Evolutionary conservation across 64 coral and sea anemone genomes (phyloP).

Genomic region (Montipora sp.): DNA sequence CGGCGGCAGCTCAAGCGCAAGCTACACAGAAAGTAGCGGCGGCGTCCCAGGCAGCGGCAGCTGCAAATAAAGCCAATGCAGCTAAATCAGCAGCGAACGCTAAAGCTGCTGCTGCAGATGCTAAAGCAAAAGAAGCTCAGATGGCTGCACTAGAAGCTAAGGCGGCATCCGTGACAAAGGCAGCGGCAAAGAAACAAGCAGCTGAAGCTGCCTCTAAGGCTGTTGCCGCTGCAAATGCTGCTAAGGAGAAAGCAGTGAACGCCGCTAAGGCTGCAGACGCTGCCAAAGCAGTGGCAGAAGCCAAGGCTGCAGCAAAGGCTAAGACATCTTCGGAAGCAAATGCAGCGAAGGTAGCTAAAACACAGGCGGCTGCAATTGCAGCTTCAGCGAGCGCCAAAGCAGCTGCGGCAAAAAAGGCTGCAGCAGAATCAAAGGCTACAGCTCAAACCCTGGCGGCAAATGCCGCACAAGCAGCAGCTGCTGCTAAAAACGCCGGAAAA

Average conservation of each 20-base stretch:
- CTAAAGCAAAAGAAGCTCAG: constrained; percentile 18
- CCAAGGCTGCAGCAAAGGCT: constrained; percentile 9
- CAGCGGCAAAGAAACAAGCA: constrained; percentile 16
- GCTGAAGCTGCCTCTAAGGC: neutral
- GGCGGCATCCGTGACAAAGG: neutral
- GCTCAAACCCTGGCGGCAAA: neutral
- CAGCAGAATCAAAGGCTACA: constrained; percentile 10
- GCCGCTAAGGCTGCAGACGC: neutral
- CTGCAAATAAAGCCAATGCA: constrained; percentile 18
- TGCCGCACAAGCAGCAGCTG: constrained; percentile 27
- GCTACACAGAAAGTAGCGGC: constrained; percentile 1
- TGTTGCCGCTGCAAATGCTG: constrained; percentile 8
- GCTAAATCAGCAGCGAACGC: neutral
- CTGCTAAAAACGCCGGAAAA: constrained; percentile 32
- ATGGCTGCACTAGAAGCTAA: neutral
- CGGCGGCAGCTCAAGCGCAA: constrained; percentile 14
- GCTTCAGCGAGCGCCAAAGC: constrained; percentile 4
- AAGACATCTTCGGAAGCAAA: constrained; percentile 11
- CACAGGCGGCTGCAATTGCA: constrained; percentile 17
- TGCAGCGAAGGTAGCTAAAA: neutral
- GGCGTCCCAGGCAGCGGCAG: neutral
- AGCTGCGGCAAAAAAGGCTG: constrained; percentile 23
- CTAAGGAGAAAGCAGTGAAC: neutral
- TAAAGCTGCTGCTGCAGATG: constrained; percentile 4
- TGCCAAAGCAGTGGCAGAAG: neutral